These are phyloP conservation scores for Ennomos fuscantarius DNA, from an alignment of 2,888 invertebrate species.

Conservation along the genomic window DNA sequence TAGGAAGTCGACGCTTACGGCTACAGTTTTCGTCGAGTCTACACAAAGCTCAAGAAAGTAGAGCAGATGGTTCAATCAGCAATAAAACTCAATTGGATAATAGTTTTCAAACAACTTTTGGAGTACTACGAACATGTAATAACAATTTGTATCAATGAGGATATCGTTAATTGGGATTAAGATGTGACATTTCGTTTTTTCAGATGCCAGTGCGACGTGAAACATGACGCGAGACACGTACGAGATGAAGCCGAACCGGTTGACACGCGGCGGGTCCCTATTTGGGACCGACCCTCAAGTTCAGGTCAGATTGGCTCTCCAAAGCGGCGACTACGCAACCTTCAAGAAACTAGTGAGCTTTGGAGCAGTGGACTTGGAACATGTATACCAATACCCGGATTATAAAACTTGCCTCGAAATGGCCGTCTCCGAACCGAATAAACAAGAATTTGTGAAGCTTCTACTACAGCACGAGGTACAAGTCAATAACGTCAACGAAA, in stretches of 20 bases:
- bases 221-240: conserved; percentile 76
- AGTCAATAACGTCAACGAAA: conserved; percentile 84
- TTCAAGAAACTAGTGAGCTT: conserved; percentile 80
- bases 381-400: conserved; percentile 84
- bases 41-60: conserved; percentile 38
- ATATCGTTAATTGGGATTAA: conserved; percentile 55
- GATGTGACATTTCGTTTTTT: conserved; percentile 49
- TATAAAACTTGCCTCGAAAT: conserved; percentile 86
- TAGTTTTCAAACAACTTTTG: conserved; percentile 51
- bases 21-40: conserved; percentile 29
- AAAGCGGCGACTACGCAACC: conserved; percentile 78
- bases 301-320: conserved; percentile 80
- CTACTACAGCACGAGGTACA: conserved; percentile 86
- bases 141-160: conserved; percentile 63
- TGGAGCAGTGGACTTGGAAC: conserved; percentile 80
- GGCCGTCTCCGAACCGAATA: conserved; percentile 80
- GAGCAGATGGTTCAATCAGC: conserved; percentile 54
- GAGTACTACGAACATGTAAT: conserved; percentile 54
- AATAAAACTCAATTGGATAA: conserved; percentile 67
- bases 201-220: conserved; percentile 76
- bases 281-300: conserved; percentile 78
- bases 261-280: conserved; percentile 73
- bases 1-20: conserved; percentile 43
- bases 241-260: conserved; percentile 75
- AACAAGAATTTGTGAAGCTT: conserved; percentile 82